Percentiles rank a stretch among this genome's conserved stretches.
Conservation (phyloP, 1,140 invertebrate genomes). For the Drosophila sucinea region DNA sequence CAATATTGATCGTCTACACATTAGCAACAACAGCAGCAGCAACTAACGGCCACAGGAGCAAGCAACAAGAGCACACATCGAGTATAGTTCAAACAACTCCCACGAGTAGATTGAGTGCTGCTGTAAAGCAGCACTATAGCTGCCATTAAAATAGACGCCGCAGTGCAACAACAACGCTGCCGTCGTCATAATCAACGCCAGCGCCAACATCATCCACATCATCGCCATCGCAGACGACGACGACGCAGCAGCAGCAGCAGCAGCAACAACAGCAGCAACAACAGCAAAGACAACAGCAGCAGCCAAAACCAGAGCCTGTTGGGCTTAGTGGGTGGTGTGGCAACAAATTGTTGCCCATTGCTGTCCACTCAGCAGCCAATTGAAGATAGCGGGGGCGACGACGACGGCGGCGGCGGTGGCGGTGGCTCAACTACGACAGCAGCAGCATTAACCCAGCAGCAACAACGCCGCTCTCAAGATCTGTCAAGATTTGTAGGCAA, state of each 20-base stretch:
- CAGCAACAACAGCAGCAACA: conserved; percentile 22
- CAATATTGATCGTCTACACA: conserved; percentile 25
- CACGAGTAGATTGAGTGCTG: conserved; percentile 66
- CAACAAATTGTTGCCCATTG: conserved; percentile 50
- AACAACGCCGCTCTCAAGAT: conserved; percentile 58
- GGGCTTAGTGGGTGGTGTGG: conserved; percentile 28
- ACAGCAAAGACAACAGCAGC: conserved; percentile 14
- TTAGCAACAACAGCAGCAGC: conserved; percentile 12
- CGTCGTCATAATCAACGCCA: conserved; percentile 80
- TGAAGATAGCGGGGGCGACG: conserved; percentile 45
- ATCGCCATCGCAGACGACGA: conserved; percentile 78
- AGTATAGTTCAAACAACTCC: conserved; percentile 20
- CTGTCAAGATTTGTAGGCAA: conserved; percentile 81
- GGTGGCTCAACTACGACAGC: conserved; percentile 11
- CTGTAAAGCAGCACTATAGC: conserved; percentile 78
- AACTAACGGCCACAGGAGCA: conserved; percentile 26
- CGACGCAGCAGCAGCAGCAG: conserved; percentile 50
- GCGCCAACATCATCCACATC: conserved; percentile 74
- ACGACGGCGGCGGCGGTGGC: conserved; percentile 42
- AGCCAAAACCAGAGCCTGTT: conserved; percentile 12
- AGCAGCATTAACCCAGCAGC: conserved; percentile 46
- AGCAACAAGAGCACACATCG: conserved; percentile 26
- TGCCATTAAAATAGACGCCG: conserved; percentile 81
- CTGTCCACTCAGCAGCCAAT: conserved; percentile 47
- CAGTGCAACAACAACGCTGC: conserved; percentile 78